These are phyloP conservation scores for Coenobita brevimanus DNA, from an alignment of 1,140 invertebrate genomes.

Conservation along the genomic window DNA sequence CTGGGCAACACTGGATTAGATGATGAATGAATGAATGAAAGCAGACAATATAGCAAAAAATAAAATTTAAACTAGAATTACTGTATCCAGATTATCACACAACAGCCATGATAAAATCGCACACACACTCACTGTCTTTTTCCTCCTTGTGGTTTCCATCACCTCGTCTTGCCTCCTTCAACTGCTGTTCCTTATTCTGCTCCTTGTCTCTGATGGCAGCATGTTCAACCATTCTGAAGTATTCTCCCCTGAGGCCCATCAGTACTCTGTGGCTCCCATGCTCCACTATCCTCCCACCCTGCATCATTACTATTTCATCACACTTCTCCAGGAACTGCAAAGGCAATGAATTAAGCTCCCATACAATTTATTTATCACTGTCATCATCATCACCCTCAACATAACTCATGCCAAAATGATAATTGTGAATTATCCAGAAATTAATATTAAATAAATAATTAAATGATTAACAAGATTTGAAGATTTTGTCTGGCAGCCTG, in stretches of 20 bases:
- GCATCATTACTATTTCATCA: conserved; percentile 76
- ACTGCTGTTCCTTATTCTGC: conserved; percentile 4
- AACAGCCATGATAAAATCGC: not conserved
- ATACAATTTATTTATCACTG: not conserved
- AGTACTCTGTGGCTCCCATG: conserved; percentile 74
- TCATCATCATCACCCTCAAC: too few species aligned
- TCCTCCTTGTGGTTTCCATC: not conserved
- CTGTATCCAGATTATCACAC: too few species aligned
- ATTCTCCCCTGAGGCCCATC: conserved; percentile 73
- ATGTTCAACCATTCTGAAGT: conserved; percentile 70
- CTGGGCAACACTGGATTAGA: too few species aligned
- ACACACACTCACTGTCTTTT: not conserved
- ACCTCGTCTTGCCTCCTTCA: not conserved
- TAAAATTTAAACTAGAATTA: too few species aligned
- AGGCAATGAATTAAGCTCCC: not conserved
- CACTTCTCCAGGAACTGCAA: conserved; percentile 73
- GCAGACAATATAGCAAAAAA: too few species aligned
- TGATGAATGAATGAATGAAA: too few species aligned
- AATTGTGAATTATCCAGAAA: too few species aligned
- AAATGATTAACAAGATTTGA: too few species aligned
- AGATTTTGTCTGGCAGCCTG: too few species aligned
- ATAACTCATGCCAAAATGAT: too few species aligned
- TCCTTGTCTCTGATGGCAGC: conserved; percentile 23
- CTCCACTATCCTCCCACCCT: conserved; percentile 74
- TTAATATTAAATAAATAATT: too few species aligned